Percentiles rank a stretch among this genome's conserved stretches.
Evolutionary conservation across 2,113 vertebrate genomes (phyloP).

Genomic region (Nematolebias whitei): DNA sequence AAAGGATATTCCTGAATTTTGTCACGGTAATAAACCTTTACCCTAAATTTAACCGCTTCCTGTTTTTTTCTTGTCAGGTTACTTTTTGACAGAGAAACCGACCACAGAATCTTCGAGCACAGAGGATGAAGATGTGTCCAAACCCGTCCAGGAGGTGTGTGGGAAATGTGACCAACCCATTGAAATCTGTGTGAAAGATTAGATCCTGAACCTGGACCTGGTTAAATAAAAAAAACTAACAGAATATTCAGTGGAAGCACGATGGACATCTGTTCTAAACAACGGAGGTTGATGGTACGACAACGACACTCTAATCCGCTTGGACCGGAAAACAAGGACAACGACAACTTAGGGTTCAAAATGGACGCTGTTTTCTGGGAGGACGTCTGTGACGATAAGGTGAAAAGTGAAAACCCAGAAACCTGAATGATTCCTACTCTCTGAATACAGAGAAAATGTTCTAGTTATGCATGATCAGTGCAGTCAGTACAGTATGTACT

Average conservation of each 20-base stretch:
- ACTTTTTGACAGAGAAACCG: constrained; percentile 14
- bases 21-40: too few species aligned
- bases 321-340: background rate
- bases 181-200: constrained; percentile 48
- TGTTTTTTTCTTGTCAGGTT: constrained; percentile 32
- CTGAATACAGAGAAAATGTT: background rate
- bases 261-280: background rate
- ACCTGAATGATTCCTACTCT: background rate
- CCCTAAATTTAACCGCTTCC: background rate
- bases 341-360: background rate
- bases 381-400: background rate
- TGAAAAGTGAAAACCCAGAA: constrained; percentile 1
- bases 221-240: background rate
- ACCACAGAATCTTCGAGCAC: background rate
- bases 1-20: too few species aligned
- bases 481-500: constrained; percentile 38
- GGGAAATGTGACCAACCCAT: constrained; percentile 57
- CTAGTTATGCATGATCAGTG: background rate
- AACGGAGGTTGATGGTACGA: constrained; percentile 16
- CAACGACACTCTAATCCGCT: background rate
- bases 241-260: background rate
- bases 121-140: constrained; percentile 55
- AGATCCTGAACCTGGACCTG: constrained; percentile 9
- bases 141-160: constrained; percentile 75
- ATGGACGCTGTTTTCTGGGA: constrained; percentile 1